These are phyloP conservation scores for Sesamia nonagrioides DNA, from an alignment of 1,140 invertebrate genomes.

Conservation along the genomic window DNA sequence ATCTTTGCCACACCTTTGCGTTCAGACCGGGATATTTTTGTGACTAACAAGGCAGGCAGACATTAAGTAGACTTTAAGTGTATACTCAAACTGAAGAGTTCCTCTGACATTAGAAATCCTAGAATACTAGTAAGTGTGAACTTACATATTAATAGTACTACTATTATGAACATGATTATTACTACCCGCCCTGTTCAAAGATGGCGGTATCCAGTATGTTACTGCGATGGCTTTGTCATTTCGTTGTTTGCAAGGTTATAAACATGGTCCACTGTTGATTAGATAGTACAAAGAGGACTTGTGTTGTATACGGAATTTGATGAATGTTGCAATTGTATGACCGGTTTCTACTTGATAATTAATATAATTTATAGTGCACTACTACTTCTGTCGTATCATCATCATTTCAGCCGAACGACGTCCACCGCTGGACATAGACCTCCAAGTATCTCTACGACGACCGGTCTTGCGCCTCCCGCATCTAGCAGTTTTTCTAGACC, in stretches of 20 bases:
- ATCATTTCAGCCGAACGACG: too few relatives aligned
- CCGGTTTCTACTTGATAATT: conserved; percentile 6
- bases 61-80: too few relatives aligned
- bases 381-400: conserved; percentile 4
- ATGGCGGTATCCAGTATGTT: conserved; percentile 14
- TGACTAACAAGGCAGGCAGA: too few relatives aligned
- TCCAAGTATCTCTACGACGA: too few relatives aligned
- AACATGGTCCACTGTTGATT: conserved; percentile 34
- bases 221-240: conserved; percentile 38
- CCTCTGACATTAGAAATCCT: too few relatives aligned
- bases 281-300: conserved; percentile 27
- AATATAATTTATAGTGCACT: conserved; percentile 11
- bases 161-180: conserved; percentile 29
- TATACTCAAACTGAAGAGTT: too few relatives aligned
- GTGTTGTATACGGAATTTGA: conserved; percentile 28
- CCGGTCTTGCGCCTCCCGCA: too few relatives aligned
- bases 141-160: neutral
- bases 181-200: conserved; percentile 14
- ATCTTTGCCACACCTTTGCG: too few relatives aligned
- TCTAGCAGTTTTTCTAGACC: too few relatives aligned
- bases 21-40: too few relatives aligned
- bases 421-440: too few relatives aligned
- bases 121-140: conserved; percentile 14
- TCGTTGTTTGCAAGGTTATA: conserved; percentile 42
- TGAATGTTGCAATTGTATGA: conserved; percentile 30